Evolutionary conservation across 2,113 vertebrate genomes (phyloP).

Genomic region (Lathamus discolor): DNA sequence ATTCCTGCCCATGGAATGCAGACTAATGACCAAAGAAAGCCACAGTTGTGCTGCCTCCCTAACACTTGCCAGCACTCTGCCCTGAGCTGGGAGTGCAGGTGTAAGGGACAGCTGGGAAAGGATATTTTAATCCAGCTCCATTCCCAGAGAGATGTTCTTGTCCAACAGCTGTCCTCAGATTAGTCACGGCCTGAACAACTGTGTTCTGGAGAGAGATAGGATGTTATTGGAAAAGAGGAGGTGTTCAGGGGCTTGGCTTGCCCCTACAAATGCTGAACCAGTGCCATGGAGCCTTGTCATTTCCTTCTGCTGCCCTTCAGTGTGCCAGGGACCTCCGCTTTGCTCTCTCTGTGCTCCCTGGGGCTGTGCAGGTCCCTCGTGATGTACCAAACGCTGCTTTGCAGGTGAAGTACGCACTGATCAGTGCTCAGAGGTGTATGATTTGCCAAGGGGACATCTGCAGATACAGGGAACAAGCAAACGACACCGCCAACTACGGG

Average conservation of each 20-base stretch:
- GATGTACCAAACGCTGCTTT: not conserved
- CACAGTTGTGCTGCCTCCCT: not conserved
- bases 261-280: not conserved
- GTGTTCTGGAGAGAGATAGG: not conserved
- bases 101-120: not conserved
- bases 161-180: not conserved
- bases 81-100: not conserved
- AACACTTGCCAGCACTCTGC: not conserved
- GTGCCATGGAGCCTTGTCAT: not conserved
- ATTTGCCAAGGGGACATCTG: constrained; percentile 98
- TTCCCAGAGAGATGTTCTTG: not conserved
- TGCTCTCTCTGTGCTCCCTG: not conserved
- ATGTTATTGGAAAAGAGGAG: not conserved
- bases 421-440: constrained; percentile 96
- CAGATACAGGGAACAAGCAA: constrained; percentile 95
- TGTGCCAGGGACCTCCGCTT: not conserved
- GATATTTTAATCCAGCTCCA: not conserved
- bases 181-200: not conserved
- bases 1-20: not conserved
- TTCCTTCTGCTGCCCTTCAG: not conserved
- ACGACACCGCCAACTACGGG: constrained; percentile 93
- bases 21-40: not conserved
- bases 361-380: not conserved
- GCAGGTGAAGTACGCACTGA: constrained; percentile 97
- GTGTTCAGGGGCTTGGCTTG: not conserved